phyloP scores from a whole-genome alignment of 2,888 invertebrate species.

The Camponotus fellah region DNA sequence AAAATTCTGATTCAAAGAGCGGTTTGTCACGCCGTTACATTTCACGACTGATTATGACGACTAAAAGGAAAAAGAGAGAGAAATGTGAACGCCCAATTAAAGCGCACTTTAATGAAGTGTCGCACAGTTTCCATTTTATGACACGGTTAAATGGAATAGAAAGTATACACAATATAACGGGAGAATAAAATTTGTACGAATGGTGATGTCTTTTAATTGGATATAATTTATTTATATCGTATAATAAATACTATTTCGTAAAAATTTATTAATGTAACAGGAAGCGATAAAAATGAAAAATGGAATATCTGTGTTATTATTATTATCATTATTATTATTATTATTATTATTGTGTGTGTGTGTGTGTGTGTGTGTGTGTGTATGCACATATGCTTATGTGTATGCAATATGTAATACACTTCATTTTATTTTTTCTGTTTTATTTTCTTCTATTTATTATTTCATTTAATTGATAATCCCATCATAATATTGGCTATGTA shows the following conservation, averaged over 20 bases:
- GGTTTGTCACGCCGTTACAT: background rate
- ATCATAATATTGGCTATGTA: background rate
- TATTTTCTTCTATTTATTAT: background rate
- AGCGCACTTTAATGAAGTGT: background rate
- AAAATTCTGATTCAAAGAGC: slow-evolving; percentile 24
- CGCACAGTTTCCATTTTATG: background rate
- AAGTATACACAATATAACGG: background rate
- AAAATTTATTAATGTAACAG: background rate
- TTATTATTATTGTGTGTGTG: background rate
- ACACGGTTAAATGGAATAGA: background rate
- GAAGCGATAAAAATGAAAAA: background rate
- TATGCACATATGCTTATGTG: background rate
- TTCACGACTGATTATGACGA: background rate
- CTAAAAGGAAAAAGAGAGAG: background rate
- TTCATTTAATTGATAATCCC: slow-evolving; percentile 20
- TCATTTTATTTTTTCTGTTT: background rate
- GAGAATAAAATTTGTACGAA: background rate
- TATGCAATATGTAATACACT: background rate
- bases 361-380: too few relatives aligned
- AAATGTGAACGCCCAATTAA: background rate
- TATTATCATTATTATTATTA: background rate
- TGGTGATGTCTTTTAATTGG: background rate
- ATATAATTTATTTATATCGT: background rate
- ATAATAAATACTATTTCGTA: background rate
- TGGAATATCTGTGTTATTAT: background rate